These are phyloP conservation scores for Tinamus guttatus DNA, from an alignment of 2,113 vertebrate species.

Conservation along the genomic window DNA sequence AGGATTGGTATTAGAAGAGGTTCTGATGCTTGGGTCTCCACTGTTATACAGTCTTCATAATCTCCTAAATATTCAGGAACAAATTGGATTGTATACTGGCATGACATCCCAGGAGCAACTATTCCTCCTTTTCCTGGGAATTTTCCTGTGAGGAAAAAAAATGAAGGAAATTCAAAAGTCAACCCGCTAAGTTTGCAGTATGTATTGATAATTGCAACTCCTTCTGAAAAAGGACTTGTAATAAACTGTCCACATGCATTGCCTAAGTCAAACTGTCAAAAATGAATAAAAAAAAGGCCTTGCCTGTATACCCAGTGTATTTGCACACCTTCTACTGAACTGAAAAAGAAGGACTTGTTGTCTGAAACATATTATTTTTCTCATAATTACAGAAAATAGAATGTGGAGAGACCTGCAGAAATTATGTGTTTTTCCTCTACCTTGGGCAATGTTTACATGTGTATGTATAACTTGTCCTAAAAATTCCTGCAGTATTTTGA, in stretches of 20 bases:
- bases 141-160: slow-evolving; percentile 78
- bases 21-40: slow-evolving; percentile 84
- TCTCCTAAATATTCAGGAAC: slow-evolving; percentile 86
- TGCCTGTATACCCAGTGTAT: not conserved
- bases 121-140: slow-evolving; percentile 90
- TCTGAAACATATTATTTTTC: not conserved
- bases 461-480: not conserved
- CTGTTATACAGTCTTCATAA: slow-evolving; percentile 87
- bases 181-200: not conserved
- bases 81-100: slow-evolving; percentile 89
- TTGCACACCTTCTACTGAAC: not conserved
- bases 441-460: not conserved
- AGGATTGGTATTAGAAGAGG: slow-evolving; percentile 84
- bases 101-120: slow-evolving; percentile 93
- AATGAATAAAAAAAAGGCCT: not conserved
- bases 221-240: not conserved
- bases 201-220: not conserved
- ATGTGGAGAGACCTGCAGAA: not conserved
- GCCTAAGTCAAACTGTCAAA: not conserved
- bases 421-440: not conserved
- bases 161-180: not conserved
- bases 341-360: not conserved
- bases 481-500: not conserved
- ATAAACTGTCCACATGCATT: not conserved
- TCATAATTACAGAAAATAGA: not conserved